Evolutionary conservation across 1,140 invertebrate genomes (phyloP).

Genomic region (Helicoverpa armigera): DNA sequence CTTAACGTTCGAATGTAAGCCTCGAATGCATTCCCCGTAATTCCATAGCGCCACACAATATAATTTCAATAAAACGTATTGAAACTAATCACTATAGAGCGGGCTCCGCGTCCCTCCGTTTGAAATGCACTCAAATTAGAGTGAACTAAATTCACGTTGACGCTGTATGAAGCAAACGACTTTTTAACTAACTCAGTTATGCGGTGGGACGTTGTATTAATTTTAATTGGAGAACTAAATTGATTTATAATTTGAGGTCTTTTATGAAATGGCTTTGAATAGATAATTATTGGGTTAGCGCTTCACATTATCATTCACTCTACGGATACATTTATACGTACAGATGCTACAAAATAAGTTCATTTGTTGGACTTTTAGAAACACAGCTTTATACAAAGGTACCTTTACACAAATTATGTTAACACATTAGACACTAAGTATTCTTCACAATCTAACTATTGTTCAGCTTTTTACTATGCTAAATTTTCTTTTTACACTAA

Average conservation of each 20-base stretch:
- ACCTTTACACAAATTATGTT: too few species aligned
- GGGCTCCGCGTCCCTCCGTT: background rate
- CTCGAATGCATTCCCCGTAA: slow-evolving; percentile 11
- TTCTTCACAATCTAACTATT: too few species aligned
- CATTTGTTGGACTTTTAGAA: too few species aligned
- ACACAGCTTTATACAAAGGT: too few species aligned
- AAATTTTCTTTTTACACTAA: too few species aligned
- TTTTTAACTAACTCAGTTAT: slow-evolving; percentile 31
- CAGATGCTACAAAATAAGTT: too few species aligned
- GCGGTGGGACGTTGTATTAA: slow-evolving; percentile 5
- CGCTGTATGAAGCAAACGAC: slow-evolving; percentile 1
- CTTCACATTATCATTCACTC: background rate
- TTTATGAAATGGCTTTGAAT: background rate
- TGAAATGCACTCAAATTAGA: slow-evolving; percentile 29
- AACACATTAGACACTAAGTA: too few species aligned
- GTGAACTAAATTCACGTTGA: slow-evolving; percentile 29
- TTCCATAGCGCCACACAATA: slow-evolving; percentile 1
- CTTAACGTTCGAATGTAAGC: slow-evolving; percentile 17
- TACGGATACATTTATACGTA: too few species aligned
- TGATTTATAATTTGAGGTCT: slow-evolving; percentile 7
- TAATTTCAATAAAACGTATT: slow-evolving; percentile 41
- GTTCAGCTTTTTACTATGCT: too few species aligned
- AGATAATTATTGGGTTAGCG: background rate
- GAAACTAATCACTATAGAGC: slow-evolving; percentile 26
- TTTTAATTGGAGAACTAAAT: slow-evolving; percentile 23